Evolutionary conservation across 2,113 vertebrate species (phyloP).

Genomic region (Tenrec ecaudatus): DNA sequence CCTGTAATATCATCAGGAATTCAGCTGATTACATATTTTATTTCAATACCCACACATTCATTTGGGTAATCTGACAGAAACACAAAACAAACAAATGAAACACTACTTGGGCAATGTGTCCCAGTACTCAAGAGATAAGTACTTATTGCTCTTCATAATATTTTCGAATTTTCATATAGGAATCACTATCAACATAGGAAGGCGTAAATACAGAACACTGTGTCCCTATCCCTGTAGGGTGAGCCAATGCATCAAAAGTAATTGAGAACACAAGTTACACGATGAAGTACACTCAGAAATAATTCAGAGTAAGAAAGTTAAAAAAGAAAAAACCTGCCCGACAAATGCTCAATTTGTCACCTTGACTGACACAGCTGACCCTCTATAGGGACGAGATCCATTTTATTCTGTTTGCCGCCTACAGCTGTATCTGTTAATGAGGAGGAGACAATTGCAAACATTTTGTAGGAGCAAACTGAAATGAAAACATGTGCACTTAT

Average conservation of each 20-base stretch:
- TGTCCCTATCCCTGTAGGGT: not conserved
- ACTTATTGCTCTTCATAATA: not conserved
- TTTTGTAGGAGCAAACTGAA: constrained; percentile 42
- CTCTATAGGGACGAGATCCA: not conserved
- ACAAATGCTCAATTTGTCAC: constrained; percentile 38
- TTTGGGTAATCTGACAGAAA: constrained; percentile 53
- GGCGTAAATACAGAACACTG: not conserved
- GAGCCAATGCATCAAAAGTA: constrained; percentile 39
- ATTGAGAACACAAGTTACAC: constrained; percentile 51
- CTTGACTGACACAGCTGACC: not conserved
- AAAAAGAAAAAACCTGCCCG: not conserved
- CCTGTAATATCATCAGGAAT: constrained; percentile 58
- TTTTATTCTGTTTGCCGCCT: constrained; percentile 7
- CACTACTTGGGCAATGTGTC: not conserved
- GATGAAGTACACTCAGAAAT: constrained; percentile 58
- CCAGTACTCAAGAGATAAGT: constrained; percentile 20
- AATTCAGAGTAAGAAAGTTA: constrained; percentile 2
- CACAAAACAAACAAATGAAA: not conserved
- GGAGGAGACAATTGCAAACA: not conserved
- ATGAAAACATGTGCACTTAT: not conserved
- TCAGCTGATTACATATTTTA: constrained; percentile 46
- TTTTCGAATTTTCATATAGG: constrained; percentile 11
- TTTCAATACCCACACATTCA: constrained; percentile 42
- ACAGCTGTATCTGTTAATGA: not conserved
- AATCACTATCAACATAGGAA: not conserved